These are phyloP conservation scores for Apostichopus leukothele DNA, from an alignment of 53 echinoderm and acorn worm species.

Conservation along the genomic window DNA sequence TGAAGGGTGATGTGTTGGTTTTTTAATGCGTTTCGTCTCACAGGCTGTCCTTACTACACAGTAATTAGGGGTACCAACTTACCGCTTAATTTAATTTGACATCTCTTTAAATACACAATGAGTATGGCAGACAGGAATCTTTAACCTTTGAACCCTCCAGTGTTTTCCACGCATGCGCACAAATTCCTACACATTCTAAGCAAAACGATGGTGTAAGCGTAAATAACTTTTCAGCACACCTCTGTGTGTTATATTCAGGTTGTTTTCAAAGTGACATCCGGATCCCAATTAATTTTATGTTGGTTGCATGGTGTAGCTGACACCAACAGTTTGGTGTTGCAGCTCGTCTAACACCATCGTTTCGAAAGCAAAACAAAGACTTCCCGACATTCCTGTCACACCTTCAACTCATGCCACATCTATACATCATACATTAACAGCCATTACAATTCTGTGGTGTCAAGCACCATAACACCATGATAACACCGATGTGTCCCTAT, in stretches of 20 bases:
- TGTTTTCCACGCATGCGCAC: slow-evolving; percentile 7
- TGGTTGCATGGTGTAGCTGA: not conserved
- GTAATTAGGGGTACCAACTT: not conserved
- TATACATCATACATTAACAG: too few relatives aligned
- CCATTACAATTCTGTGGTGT: too few relatives aligned
- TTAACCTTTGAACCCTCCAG: slow-evolving; percentile 43
- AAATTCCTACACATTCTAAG: not conserved
- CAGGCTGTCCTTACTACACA: not conserved
- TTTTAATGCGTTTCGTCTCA: not conserved
- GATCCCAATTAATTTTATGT: not conserved
- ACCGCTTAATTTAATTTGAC: not conserved
- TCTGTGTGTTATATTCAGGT: not conserved
- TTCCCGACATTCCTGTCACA: not conserved
- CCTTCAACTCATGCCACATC: not conserved
- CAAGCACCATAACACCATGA: too few relatives aligned
- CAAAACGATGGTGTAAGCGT: not conserved
- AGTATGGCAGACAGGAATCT: slow-evolving; percentile 19
- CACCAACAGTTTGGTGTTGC: not conserved
- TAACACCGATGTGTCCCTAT: too few relatives aligned
- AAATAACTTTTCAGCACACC: not conserved
- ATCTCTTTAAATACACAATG: not conserved
- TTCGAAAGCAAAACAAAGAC: not conserved
- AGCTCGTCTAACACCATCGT: not conserved
- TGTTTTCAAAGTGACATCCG: too few relatives aligned
- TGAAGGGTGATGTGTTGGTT: not conserved